phyloP scores from a whole-genome alignment of 2,888 invertebrate genomes.

The Sericinus montela region DNA sequence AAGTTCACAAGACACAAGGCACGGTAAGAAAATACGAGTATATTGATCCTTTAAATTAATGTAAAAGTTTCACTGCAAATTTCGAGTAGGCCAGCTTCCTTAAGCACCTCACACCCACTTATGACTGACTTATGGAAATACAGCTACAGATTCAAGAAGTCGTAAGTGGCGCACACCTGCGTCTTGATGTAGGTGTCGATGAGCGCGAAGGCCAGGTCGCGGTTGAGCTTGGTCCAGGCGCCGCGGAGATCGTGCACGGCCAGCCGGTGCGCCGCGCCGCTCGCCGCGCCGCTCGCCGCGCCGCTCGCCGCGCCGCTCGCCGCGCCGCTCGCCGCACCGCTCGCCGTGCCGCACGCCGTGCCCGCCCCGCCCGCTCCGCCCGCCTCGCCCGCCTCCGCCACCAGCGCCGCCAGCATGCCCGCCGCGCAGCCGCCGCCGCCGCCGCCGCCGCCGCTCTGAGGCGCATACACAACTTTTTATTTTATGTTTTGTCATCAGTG shows the following conservation, averaged over 20 bases:
- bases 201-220: slow-evolving; percentile 96
- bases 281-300: slow-evolving; percentile 56
- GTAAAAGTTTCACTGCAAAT: no score
- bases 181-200: slow-evolving; percentile 97
- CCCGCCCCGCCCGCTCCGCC: slow-evolving; percentile 77
- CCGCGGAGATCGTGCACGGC: slow-evolving; percentile 96
- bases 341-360: slow-evolving; percentile 95
- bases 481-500: no score
- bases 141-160: no score
- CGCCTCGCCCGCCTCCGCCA: slow-evolving; percentile 96
- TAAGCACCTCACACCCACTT: no score
- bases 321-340: slow-evolving; percentile 90
- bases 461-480: no score
- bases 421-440: slow-evolving; percentile 90
- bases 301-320: slow-evolving; percentile 80
- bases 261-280: slow-evolving; percentile 90
- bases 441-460: no score
- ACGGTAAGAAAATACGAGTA: no score
- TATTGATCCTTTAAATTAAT: no score
- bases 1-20: no score
- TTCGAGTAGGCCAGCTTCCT: no score
- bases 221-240: slow-evolving; percentile 98
- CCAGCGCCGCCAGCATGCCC: slow-evolving; percentile 90
- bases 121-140: no score
- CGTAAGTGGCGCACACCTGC: slow-evolving; percentile 54